phyloP scores from a whole-genome alignment of 1,140 invertebrate species.

The Trichomalopsis sarcophagae region DNA sequence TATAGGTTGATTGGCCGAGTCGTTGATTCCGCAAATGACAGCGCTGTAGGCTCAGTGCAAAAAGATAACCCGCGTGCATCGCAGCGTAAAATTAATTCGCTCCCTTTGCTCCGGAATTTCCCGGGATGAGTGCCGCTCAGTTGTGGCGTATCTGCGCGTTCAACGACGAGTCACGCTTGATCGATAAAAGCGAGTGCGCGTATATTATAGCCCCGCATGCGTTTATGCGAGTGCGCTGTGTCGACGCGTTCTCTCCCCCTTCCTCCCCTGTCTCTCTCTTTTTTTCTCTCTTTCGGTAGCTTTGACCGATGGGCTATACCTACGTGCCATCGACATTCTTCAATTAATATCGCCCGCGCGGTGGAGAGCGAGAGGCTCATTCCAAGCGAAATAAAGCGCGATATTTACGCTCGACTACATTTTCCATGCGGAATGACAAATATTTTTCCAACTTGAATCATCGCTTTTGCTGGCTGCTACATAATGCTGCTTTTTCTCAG shows the following conservation, averaged over 20 bases:
- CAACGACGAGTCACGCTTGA: conserved; percentile 26
- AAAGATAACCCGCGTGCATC: conserved; percentile 38
- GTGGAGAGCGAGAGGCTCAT: no score
- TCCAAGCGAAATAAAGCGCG: conserved; percentile 13
- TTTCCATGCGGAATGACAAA: not conserved
- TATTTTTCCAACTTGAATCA: conserved; percentile 32
- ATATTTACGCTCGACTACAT: conserved; percentile 26
- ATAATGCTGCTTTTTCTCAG: not conserved
- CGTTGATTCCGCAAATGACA: conserved; percentile 14
- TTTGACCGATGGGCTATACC: conserved; percentile 1
- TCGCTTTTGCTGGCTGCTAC: not conserved
- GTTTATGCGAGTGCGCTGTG: not conserved
- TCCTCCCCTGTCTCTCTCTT: no score
- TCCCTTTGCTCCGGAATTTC: conserved; percentile 14
- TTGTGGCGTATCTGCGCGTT: not conserved
- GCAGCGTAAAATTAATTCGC: conserved; percentile 41
- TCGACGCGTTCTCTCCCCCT: not conserved
- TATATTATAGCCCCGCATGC: not conserved
- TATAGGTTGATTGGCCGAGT: not conserved
- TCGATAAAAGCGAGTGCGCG: conserved; percentile 36
- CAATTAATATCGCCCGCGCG: conserved; percentile 35
- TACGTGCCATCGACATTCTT: conserved; percentile 43
- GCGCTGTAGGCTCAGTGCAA: not conserved
- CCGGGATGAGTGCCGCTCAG: not conserved
- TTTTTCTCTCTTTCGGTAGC: not conserved